A percentile compares a stretch with the other conserved stretches of the same genome.
These are phyloP conservation scores for Spodoptera frugiperda DNA, from an alignment of 1,140 invertebrate genomes.

Conservation along the genomic window DNA sequence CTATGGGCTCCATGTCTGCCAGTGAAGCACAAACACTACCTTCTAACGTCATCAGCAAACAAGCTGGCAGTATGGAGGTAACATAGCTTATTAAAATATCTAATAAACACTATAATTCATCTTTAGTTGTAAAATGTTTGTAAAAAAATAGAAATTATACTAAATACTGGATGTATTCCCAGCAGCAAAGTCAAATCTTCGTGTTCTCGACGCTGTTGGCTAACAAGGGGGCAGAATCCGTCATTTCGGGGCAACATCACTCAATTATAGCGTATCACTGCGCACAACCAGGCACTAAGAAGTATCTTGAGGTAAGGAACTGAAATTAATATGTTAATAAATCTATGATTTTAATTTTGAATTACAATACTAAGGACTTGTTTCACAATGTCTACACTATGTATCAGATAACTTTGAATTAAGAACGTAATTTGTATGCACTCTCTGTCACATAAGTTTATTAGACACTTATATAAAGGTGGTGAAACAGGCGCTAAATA, in stretches of 20 bases:
- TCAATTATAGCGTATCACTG: constrained; percentile 98
- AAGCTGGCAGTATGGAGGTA: constrained; percentile 91
- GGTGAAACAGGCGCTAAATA: no score
- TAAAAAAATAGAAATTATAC: constrained; percentile 38
- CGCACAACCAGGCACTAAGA: constrained; percentile 97
- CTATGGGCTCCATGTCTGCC: constrained; percentile 81
- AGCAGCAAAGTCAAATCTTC: constrained; percentile 99
- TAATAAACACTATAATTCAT: constrained; percentile 1
- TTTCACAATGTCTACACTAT: no score
- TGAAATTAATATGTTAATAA: constrained; percentile 30
- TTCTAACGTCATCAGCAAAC: constrained; percentile 92
- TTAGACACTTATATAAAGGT: no score
- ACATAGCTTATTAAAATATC: constrained; percentile 35
- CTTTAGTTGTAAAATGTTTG: no score
- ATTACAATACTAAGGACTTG: not conserved
- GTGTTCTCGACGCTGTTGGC: constrained; percentile 98
- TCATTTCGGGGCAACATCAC: constrained; percentile 94
- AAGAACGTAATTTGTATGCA: no score
- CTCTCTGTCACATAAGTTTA: no score
- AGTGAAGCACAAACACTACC: constrained; percentile 90
- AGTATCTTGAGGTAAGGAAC: constrained; percentile 93
- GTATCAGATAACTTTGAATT: no score
- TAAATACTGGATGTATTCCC: constrained; percentile 82
- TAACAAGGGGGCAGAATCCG: constrained; percentile 97
- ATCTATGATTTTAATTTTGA: not conserved